Conservation (phyloP, 2,888 invertebrate species). For the Acleris laterana region DNA sequence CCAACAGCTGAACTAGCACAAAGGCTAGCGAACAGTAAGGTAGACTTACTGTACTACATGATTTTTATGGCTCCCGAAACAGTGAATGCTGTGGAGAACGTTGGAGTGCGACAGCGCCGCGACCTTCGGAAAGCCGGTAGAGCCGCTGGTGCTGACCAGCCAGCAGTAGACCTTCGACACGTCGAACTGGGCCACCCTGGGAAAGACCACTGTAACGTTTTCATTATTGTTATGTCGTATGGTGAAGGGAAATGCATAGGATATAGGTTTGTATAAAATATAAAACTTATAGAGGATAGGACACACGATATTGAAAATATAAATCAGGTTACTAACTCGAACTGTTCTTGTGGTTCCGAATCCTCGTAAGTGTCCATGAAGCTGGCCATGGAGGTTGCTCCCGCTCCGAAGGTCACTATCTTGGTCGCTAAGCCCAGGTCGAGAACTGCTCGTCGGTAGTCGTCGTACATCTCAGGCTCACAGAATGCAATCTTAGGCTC, state of each 20-base stretch:
- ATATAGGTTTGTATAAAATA: too few relatives aligned
- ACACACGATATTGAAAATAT: too few relatives aligned
- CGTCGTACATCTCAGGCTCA: conserved; percentile 48
- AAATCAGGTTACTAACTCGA: too few relatives aligned
- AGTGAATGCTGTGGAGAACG: conserved; percentile 44
- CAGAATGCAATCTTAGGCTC: conserved; percentile 66
- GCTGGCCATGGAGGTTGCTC: conserved; percentile 52
- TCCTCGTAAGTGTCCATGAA: conserved; percentile 53
- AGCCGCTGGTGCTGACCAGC: conserved; percentile 66
- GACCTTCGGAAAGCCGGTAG: conserved; percentile 61
- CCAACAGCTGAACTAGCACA: too few relatives aligned
- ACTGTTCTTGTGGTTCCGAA: conserved; percentile 49
- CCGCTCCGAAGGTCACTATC: conserved; percentile 59
- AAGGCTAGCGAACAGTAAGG: too few relatives aligned
- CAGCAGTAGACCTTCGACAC: conserved; percentile 54
- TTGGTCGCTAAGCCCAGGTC: conserved; percentile 54
- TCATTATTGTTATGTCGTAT: conserved; percentile 13
- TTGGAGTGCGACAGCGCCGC: conserved; percentile 59
- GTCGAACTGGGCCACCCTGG: conserved; percentile 60
- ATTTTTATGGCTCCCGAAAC: not conserved
- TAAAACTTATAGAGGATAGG: too few relatives aligned
- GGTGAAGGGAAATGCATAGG: too few relatives aligned
- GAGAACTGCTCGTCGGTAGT: conserved; percentile 47
- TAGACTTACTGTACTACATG: too few relatives aligned
- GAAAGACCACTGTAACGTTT: conserved; percentile 12